phyloP scores from a whole-genome alignment of 2,888 invertebrate genomes.

The Dromius quadrimaculatus region DNA sequence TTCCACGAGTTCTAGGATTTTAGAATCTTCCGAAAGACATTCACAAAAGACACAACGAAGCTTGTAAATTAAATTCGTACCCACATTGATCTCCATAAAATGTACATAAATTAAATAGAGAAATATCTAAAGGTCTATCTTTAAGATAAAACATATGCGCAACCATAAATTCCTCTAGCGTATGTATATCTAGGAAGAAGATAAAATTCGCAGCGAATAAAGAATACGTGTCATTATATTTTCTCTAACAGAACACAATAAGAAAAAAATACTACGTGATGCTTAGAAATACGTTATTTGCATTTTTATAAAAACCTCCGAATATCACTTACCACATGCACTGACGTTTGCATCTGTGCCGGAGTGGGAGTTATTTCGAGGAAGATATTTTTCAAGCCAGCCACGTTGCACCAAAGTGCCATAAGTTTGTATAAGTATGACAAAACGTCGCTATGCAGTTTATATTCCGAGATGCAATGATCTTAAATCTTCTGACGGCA shows the following conservation, averaged over 20 bases:
- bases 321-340: constrained; percentile 8
- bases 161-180: constrained; percentile 11
- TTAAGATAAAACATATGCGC: constrained; percentile 4
- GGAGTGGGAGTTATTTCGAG: constrained; percentile 7
- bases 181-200: constrained; percentile 18
- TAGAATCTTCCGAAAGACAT: too few relatives aligned
- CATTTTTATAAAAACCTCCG: constrained; percentile 20
- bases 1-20: too few relatives aligned
- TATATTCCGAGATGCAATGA: constrained; percentile 11
- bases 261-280: constrained; percentile 21
- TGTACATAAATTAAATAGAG: too few relatives aligned
- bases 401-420: constrained; percentile 34
- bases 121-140: too few relatives aligned
- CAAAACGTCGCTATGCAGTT: constrained; percentile 34
- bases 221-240: constrained; percentile 29
- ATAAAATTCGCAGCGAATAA: constrained; percentile 27
- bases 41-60: too few relatives aligned
- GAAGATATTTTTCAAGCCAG: constrained; percentile 34
- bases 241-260: constrained; percentile 24
- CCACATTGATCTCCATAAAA: too few relatives aligned
- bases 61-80: too few relatives aligned
- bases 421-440: constrained; percentile 39
- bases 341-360: constrained; percentile 33
- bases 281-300: constrained; percentile 31
- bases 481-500: too few relatives aligned